Evolutionary conservation across 1,140 invertebrate genomes (phyloP), one percentile per base, ranked within the genome.

Genomic region (Drosophila melanogaster): DNA sequence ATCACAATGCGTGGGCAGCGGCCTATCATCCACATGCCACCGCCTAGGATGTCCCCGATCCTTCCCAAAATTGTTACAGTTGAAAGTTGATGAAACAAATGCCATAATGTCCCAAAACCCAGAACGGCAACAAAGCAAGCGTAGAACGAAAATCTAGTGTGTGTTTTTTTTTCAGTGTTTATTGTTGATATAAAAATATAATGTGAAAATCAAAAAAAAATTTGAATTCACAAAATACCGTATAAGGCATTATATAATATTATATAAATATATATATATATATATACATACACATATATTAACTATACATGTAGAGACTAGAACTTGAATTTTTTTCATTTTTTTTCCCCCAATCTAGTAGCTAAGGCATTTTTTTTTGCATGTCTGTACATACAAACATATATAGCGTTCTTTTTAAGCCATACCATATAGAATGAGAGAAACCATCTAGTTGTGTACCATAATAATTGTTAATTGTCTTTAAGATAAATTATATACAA

Each of bases 381-480:
- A 87, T 83, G 83, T 83, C 49, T 87, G 79, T 87, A 87, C 51
- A 86, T 79, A 64, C 37, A 44, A 51, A 64, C 7, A 30, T 10
- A 30, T 58, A 60, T 46, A 69, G 22, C 44, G 41, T 43, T 50
- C 30, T 30, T 57, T 57, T 58, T 77, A 80, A 61, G 62, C 62
- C 60, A 70, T 69, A 67, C 38, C 35, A 51, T 51, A 59, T 76
- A 54, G 60, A 74, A 43, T 15, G 17, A 46, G 49, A 46, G 62
- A 69, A 70, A 67, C 64, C 61, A 30, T 55, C 51, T 80, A 79
- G 56, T 69, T 79, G 70, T 75, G 57, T 79, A 69, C 70, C 76
- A 73, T 79, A 80, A 79, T 79, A 86, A 67, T 86, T 87, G 83
- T 87, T 86, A 86, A 86, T 65, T 86, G 83, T 87, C 83, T 86